Percentiles rank a stretch among this genome's conserved stretches.
Evolutionary conservation across 2,888 invertebrate species (phyloP).

Genomic region (Arge pagana): DNA sequence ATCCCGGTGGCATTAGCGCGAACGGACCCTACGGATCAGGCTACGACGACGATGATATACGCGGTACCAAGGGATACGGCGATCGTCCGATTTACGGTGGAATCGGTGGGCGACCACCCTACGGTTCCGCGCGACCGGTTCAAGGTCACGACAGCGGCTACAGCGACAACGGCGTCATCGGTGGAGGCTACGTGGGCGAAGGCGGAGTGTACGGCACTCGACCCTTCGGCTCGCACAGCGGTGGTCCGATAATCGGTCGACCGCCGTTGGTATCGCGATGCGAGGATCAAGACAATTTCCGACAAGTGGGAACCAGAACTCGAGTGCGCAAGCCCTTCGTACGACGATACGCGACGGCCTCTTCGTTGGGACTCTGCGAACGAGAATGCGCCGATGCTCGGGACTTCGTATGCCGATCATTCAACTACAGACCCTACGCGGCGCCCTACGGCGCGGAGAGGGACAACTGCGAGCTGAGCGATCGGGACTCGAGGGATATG

Average conservation of each 20-base stretch:
- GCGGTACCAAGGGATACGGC: constrained; percentile 48
- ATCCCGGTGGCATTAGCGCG: constrained; percentile 10
- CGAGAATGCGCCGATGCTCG: constrained; percentile 81
- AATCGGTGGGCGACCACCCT: constrained; percentile 25
- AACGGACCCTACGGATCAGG: constrained; percentile 37
- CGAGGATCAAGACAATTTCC: constrained; percentile 81
- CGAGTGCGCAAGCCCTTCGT: constrained; percentile 80
- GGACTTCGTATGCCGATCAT: constrained; percentile 84
- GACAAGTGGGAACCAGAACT: constrained; percentile 78
- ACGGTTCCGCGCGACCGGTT: constrained; percentile 18
- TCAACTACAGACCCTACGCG: constrained; percentile 77
- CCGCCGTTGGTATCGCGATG: constrained; percentile 66
- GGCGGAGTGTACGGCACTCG: constrained; percentile 50
- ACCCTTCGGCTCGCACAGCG: constrained; percentile 51
- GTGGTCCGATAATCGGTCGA: constrained; percentile 55
- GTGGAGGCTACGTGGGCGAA: constrained; percentile 50
- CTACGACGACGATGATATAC: constrained; percentile 42
- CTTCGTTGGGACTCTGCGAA: constrained; percentile 80
- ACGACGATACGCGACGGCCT: constrained; percentile 72
- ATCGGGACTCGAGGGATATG: constrained; percentile 81
- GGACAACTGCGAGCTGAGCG: constrained; percentile 90
- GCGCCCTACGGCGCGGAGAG: constrained; percentile 69
- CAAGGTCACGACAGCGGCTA: constrained; percentile 54
- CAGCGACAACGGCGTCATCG: constrained; percentile 41
- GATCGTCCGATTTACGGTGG: constrained; percentile 46